Evolutionary conservation across 2,888 invertebrate genomes (phyloP).

Genomic region (Parnassius smintheus): DNA sequence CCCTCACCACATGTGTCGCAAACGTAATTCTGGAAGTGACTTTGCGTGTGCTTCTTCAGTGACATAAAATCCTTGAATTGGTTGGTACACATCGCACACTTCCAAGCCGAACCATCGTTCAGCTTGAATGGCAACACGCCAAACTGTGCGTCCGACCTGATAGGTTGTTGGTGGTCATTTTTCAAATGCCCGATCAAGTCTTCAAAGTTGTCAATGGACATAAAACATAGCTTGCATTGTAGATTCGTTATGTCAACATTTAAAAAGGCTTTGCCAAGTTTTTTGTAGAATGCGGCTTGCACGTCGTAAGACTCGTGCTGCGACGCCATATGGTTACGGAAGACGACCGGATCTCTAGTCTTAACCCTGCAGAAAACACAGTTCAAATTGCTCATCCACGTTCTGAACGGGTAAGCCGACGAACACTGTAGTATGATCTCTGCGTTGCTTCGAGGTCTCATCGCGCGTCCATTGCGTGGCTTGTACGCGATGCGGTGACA

Average conservation of each 20-base stretch:
- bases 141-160: slow-evolving; percentile 62
- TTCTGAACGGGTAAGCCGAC: slow-evolving; percentile 68
- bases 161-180: slow-evolving; percentile 64
- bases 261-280: slow-evolving; percentile 69
- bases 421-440: slow-evolving; percentile 71
- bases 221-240: slow-evolving; percentile 69
- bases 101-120: slow-evolving; percentile 67
- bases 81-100: slow-evolving; percentile 69
- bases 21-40: slow-evolving; percentile 73
- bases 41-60: slow-evolving; percentile 67
- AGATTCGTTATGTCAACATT: slow-evolving; percentile 71
- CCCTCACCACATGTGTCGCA: slow-evolving; percentile 75
- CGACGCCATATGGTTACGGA: slow-evolving; percentile 59
- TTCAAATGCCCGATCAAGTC: slow-evolving; percentile 62
- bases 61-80: slow-evolving; percentile 70
- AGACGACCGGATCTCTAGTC: slow-evolving; percentile 60
- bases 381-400: slow-evolving; percentile 72
- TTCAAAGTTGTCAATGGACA: slow-evolving; percentile 59
- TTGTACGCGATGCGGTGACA: slow-evolving; percentile 67
- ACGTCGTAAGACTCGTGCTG: slow-evolving; percentile 66
- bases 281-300: slow-evolving; percentile 70
- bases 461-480: slow-evolving; percentile 61
- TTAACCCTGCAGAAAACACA: slow-evolving; percentile 72
- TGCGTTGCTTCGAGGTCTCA: slow-evolving; percentile 65
- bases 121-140: slow-evolving; percentile 68